Evolutionary conservation across 2,113 vertebrate genomes (phyloP), one percentile per base, ranked within the genome.

Genomic region (Grantiella picta): DNA sequence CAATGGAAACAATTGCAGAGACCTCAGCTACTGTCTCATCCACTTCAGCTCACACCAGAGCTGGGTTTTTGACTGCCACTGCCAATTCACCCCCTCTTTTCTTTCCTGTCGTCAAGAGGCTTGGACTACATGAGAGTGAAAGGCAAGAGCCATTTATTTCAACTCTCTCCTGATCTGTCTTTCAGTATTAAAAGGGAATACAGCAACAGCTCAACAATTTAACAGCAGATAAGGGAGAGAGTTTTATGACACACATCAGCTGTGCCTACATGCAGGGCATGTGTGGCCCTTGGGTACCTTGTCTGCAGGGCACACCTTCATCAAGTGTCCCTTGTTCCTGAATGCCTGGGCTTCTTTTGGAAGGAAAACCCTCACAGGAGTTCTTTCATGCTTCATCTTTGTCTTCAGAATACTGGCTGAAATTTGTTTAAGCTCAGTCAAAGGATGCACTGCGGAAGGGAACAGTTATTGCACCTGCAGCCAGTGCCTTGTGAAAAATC

Each of bases 1-100:
- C 70, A 63, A 38, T 12, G 59, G 61, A 78, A 97, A 82, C 87
- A 70, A 77, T 52, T 12, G 1, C 71, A 82, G 79, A 56, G 56
- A 77, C 54, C 75, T 83, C 64, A 16, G 85, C 75, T 88, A 52
- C 90, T 90, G 85, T 86, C 94, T 90, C 68, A 80, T 92, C 35
- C 76, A 81, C 56, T 95, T 92, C 71, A 38, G 52, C 29, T 95
- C 92, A 81, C 4, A 1, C 76, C 68, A 92, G 35, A 52, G 23
- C 19, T 20, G 52, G 47, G 85, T 80, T 88, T 88, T 85, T 73
- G 66, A 63, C 79, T 94, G 90, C 72, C 90, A 73, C 47, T 59
- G 63, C 33, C 85, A 88, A 94, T 90, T 83, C 15, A 0, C 27
- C 63, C 40, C n/a, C 16, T 64, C n/a, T 78, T 78, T 63, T 53